A percentile compares a stretch with the other conserved stretches of the same genome.
phyloP scores from a whole-genome alignment of 2,797 vertebrate genomes.

The Melanotaenia parkinsoni region DNA sequence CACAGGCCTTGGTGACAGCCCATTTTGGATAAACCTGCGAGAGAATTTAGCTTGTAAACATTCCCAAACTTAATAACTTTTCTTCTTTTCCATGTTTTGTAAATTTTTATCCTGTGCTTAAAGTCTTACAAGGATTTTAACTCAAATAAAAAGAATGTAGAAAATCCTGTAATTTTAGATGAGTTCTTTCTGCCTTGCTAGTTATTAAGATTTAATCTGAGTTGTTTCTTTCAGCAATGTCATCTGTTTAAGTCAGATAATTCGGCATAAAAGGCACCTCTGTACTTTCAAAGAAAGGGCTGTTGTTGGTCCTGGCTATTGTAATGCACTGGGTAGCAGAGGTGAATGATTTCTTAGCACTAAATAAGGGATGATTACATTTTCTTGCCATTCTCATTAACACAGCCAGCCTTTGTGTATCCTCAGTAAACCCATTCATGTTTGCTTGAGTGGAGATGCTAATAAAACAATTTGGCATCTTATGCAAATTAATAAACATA shows the following conservation, averaged over 20 bases:
- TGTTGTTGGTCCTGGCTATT: constrained; percentile 12
- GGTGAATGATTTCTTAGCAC: constrained; percentile 21
- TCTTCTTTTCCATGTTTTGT: background rate
- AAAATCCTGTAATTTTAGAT: too few relatives aligned
- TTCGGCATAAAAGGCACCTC: constrained; percentile 1
- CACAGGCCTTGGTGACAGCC: background rate
- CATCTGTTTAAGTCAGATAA: background rate
- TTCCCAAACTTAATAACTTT: background rate
- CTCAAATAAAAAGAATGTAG: background rate
- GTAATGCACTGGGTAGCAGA: constrained; percentile 32
- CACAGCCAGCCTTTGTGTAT: constrained; percentile 23
- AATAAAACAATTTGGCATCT: background rate
- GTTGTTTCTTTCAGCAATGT: background rate
- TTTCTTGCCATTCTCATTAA: background rate
- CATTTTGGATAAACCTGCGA: background rate
- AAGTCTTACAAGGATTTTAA: background rate
- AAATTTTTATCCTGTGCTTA: background rate
- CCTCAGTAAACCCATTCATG: constrained; percentile 34
- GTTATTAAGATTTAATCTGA: background rate
- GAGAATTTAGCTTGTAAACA: background rate
- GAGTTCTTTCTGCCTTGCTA: too few relatives aligned
- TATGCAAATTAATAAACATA: constrained; percentile 9
- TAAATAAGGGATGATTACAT: constrained; percentile 54
- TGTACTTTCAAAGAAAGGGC: constrained; percentile 39
- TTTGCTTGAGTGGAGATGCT: constrained; percentile 1